phyloP scores from a whole-genome alignment of 2,797 vertebrate species.

The Gymnoscopelus microlampas region DNA sequence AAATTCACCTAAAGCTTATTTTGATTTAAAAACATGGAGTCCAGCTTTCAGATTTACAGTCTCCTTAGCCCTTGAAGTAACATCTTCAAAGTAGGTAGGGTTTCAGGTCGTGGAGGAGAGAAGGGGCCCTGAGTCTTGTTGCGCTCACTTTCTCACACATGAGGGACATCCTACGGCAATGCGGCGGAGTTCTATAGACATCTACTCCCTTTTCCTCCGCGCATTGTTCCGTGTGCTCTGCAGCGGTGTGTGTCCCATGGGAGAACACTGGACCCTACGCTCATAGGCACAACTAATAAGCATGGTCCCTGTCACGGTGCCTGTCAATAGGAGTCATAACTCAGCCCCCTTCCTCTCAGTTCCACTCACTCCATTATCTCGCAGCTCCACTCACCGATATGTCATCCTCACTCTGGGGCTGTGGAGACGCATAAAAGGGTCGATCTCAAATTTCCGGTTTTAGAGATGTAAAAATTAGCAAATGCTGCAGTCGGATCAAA shows the following conservation, averaged over 20 bases:
- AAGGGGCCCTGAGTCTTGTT: constrained; percentile 17
- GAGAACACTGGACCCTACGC: constrained; percentile 38
- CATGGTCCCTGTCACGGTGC: constrained; percentile 56
- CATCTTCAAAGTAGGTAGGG: constrained; percentile 3
- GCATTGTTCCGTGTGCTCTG: constrained; percentile 58
- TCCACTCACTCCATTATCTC: constrained; percentile 66
- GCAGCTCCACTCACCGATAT: constrained; percentile 49
- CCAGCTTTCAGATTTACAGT: not conserved
- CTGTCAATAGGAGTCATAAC: constrained; percentile 62
- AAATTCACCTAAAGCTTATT: not conserved
- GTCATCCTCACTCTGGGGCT: constrained; percentile 61
- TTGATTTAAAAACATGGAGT: not conserved
- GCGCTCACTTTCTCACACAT: constrained; percentile 55
- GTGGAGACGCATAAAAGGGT: constrained; percentile 66
- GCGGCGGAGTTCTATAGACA: constrained; percentile 50
- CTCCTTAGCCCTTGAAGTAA: not conserved
- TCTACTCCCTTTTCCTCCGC: constrained; percentile 33
- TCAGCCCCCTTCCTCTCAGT: constrained; percentile 33
- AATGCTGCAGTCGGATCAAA: constrained; percentile 68
- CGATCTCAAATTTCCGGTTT: constrained; percentile 78
- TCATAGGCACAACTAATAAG: constrained; percentile 42
- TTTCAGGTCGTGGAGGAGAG: constrained; percentile 7
- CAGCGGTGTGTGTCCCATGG: constrained; percentile 46
- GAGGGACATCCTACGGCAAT: constrained; percentile 60
- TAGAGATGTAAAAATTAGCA: constrained; percentile 75